These are phyloP conservation scores for Sardinella longiceps DNA, from an alignment of 2,797 vertebrate species.

Conservation along the genomic window DNA sequence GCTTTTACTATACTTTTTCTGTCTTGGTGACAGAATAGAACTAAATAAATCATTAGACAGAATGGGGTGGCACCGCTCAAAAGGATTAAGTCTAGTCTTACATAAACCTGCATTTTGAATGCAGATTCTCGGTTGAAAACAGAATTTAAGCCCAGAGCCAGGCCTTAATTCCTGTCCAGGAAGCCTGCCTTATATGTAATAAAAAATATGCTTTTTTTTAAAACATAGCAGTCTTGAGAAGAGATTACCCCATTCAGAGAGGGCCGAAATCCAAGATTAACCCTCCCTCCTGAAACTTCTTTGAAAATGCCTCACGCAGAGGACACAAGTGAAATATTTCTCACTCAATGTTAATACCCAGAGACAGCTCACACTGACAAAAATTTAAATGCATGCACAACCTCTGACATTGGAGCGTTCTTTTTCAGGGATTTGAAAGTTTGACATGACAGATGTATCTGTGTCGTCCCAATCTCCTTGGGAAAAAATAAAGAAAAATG, in stretches of 20 bases:
- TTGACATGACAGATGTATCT: slow-evolving; percentile 66
- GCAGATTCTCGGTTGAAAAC: slow-evolving; percentile 8
- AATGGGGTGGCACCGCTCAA: neutral
- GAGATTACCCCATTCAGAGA: slow-evolving; percentile 43
- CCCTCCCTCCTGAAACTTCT: slow-evolving; percentile 58
- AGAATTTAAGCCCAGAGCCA: slow-evolving; percentile 36
- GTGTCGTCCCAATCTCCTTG: slow-evolving; percentile 52
- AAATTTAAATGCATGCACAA: slow-evolving; percentile 55
- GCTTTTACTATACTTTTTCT: too few relatives aligned
- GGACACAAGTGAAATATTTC: slow-evolving; percentile 52
- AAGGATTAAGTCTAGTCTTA: neutral
- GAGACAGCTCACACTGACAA: slow-evolving; percentile 61
- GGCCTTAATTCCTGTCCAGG: slow-evolving; percentile 10
- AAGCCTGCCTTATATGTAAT: neutral
- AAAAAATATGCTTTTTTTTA: slow-evolving; percentile 2
- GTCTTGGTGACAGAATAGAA: neutral
- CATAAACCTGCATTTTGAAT: slow-evolving; percentile 22
- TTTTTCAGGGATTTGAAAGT: slow-evolving; percentile 60
- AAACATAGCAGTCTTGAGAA: slow-evolving; percentile 13
- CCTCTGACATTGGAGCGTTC: slow-evolving; percentile 62
- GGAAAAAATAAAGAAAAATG: slow-evolving; percentile 52
- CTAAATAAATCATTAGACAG: slow-evolving; percentile 10
- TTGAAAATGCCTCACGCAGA: slow-evolving; percentile 56
- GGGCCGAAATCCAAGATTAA: slow-evolving; percentile 65
- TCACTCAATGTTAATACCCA: slow-evolving; percentile 60